Conservation (phyloP, 2,888 invertebrate genomes). For the Aspidiotus rigidus region DNA sequence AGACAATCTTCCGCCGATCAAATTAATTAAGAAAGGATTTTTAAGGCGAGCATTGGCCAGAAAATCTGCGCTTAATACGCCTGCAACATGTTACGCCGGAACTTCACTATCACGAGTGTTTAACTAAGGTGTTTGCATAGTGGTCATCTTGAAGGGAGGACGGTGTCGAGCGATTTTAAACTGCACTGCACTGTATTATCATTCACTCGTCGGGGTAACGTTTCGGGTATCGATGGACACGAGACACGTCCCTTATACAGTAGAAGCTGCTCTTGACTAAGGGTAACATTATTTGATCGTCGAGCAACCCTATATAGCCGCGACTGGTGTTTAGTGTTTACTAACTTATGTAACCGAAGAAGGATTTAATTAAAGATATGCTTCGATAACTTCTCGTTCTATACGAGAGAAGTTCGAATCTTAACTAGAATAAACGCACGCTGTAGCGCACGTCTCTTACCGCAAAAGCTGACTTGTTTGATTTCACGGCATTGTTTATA, state of each 20-base stretch:
- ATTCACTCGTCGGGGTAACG: conserved; percentile 21
- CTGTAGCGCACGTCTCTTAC: conserved; percentile 5
- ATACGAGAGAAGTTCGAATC: conserved; percentile 15
- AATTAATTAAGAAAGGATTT: too few species aligned
- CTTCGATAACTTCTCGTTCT: conserved; percentile 28
- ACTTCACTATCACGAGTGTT: conserved; percentile 25
- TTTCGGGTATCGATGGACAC: conserved; percentile 3
- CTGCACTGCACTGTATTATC: background rate
- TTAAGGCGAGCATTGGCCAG: background rate
- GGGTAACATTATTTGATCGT: conserved; percentile 25
- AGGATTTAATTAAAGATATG: conserved; percentile 33
- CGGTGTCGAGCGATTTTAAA: conserved; percentile 10
- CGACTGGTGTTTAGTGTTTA: conserved; percentile 20
- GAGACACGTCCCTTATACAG: conserved; percentile 2
- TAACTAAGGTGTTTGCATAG: conserved; percentile 30
- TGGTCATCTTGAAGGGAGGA: conserved; percentile 27
- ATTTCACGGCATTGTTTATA: conserved; percentile 1
- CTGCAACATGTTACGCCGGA: conserved; percentile 30
- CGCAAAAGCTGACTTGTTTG: conserved; percentile 20
- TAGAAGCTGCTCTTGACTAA: conserved; percentile 6
- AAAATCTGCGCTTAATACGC: conserved; percentile 20
- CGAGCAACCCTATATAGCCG: conserved; percentile 6
- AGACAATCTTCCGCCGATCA: background rate
- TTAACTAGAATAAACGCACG: conserved; percentile 24
- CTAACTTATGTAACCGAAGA: conserved; percentile 28